These are phyloP conservation scores for Hanleya hanleyi DNA, from an alignment of 2,888 invertebrate species.

Conservation along the genomic window DNA sequence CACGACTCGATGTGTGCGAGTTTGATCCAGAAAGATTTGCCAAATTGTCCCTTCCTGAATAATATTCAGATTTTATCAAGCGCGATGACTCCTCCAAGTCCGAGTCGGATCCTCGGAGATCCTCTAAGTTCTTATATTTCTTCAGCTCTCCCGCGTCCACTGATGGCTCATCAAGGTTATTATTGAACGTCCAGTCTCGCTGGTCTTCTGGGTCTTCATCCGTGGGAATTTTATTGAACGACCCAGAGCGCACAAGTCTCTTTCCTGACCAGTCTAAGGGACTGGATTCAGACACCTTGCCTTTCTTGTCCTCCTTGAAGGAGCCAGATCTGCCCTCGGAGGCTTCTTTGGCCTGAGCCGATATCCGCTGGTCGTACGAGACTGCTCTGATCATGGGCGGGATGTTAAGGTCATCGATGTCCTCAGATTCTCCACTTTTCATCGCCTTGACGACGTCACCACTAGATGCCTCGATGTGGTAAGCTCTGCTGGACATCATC, in stretches of 20 bases:
- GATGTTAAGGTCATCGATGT: not conserved
- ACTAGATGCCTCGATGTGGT: not conserved
- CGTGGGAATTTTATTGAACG: conserved; percentile 59
- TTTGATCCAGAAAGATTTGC: conserved; percentile 46
- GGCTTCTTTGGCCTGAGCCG: too few relatives aligned
- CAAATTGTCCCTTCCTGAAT: conserved; percentile 43
- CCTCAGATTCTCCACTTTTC: not conserved
- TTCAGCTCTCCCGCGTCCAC: conserved; percentile 7
- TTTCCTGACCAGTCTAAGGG: conserved; percentile 59
- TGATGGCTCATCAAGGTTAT: conserved; percentile 30
- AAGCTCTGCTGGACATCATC: not conserved
- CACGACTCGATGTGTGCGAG: not conserved
- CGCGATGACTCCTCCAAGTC: not conserved
- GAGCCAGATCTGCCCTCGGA: conserved; percentile 37
- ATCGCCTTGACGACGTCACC: not conserved
- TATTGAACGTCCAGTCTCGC: conserved; percentile 52
- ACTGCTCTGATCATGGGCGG: not conserved
- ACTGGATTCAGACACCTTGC: not conserved
- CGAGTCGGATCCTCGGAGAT: not conserved
- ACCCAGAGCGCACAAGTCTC: conserved; percentile 53
- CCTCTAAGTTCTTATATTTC: conserved; percentile 33
- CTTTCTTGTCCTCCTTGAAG: conserved; percentile 39
- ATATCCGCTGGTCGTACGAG: not conserved
- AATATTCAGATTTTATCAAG: conserved; percentile 40
- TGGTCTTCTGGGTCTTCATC: conserved; percentile 34